Conservation (phyloP, 2,797 vertebrate species). For the Phyllotis vaccarum region DNA sequence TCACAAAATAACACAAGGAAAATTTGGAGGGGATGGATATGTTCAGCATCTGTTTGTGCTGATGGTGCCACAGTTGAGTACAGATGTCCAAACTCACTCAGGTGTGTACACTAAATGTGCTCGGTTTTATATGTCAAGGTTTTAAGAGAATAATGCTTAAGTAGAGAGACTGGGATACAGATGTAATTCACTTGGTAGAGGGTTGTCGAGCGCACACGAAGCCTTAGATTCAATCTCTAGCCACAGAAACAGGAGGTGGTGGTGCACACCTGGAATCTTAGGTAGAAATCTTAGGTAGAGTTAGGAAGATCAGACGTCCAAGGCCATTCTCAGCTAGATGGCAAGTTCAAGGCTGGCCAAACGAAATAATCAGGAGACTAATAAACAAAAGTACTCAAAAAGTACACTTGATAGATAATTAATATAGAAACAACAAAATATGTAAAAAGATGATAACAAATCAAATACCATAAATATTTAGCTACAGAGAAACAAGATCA, state of each 20-base stretch:
- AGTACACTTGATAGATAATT: slow-evolving; percentile 16
- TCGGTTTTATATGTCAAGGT: neutral
- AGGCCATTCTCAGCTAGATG: too few species aligned
- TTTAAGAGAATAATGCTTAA: slow-evolving; percentile 16
- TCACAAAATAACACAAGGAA: neutral
- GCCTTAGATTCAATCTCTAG: neutral
- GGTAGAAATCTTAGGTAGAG: neutral
- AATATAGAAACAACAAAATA: slow-evolving; percentile 30
- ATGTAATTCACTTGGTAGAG: neutral
- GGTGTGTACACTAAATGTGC: neutral
- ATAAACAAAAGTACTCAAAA: neutral
- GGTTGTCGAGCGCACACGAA: neutral
- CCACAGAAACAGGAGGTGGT: neutral
- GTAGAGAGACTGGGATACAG: neutral
- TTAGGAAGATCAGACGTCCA: neutral
- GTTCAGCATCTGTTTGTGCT: neutral
- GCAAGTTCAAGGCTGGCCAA: neutral
- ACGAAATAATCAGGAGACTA: neutral
- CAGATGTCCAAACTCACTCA: neutral
- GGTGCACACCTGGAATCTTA: neutral
- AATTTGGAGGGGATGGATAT: neutral
- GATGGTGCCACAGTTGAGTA: neutral
- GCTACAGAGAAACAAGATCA: neutral
- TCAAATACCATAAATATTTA: neutral
- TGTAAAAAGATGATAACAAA: neutral